phyloP scores from a whole-genome alignment of 2,113 vertebrate genomes.

The Mesitornis unicolor region DNA sequence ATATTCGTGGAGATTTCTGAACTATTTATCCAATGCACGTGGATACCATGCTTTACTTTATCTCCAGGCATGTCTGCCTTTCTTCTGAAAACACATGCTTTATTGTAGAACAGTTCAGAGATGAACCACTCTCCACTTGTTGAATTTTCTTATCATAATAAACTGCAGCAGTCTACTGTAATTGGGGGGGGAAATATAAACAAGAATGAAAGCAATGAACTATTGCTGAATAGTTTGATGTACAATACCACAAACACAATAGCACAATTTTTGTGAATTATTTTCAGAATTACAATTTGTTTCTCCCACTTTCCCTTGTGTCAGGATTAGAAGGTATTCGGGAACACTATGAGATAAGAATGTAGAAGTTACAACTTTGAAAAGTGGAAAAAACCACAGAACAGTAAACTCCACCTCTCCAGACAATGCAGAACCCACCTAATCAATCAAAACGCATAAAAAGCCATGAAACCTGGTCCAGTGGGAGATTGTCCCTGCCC shows the following conservation, averaged over 20 bases:
- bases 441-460: background rate
- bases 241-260: background rate
- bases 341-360: background rate
- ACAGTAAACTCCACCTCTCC: background rate
- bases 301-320: background rate
- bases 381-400: background rate
- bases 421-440: background rate
- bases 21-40: background rate
- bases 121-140: background rate
- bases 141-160: background rate
- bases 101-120: background rate
- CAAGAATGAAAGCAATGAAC: background rate
- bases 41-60: background rate
- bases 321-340: background rate
- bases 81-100: background rate
- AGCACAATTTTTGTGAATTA: background rate
- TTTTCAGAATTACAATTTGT: background rate
- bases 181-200: background rate
- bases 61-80: background rate
- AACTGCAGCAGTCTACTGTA: background rate
- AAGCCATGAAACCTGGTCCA: no score
- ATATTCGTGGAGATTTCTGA: slow-evolving; percentile 1
- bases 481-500: no score
- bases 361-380: background rate
- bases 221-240: background rate